Base-by-base conservation (phyloP, 2,797 vertebrate genomes). In the Rhinella marina region DNA sequence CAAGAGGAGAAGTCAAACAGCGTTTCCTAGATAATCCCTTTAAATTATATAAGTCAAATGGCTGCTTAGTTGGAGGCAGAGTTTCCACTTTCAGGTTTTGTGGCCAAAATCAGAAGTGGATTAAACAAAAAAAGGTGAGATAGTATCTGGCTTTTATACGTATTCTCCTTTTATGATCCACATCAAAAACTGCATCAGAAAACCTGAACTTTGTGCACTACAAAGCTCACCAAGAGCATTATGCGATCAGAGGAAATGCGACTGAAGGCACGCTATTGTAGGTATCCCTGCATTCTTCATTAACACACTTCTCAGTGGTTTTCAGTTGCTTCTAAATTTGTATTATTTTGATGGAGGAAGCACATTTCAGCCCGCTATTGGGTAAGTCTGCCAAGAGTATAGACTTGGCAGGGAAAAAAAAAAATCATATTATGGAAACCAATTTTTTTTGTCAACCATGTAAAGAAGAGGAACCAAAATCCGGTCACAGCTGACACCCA, bases 361-460 rank as follows among this genome's bases (percentile, higher is more conserved):
- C 73, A 50, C 21, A 75, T 52, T 75, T 75, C 41, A 75, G 19
- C 41, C 72, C 52, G 41, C 21, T 23, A 50, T 75, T n/a, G 10
- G n/a, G n/a, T 11, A 76, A 23, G 48, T 54, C 41, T 54, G 73
- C 73, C 73, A 54, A 54, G 23, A 76, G 21, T 52, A n/a, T 52
- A 76, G 21, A 25, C 48, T 54, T 25, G 73, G 48, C 48, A 76
- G 48, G 2, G 25, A 52, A 54, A 25, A 48, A 76, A 12, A 50
- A 52, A 52, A 52, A 52, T n/a, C 48, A 76, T 52, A 76, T 76
- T 76, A 76, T 76, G 23, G 41, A 11, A 76, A 76, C 48, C 21
- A 76, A 21, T n/a, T 75, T 75, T 50, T 72, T 75, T 75, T 75
- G 72, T 41, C 72, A 75, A 75, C 41, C 68, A 50, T 76, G 41